Percentiles rank a stretch among this genome's conserved stretches.
phyloP scores from a whole-genome alignment of 2,797 vertebrate species.

The Hydrophis major region DNA sequence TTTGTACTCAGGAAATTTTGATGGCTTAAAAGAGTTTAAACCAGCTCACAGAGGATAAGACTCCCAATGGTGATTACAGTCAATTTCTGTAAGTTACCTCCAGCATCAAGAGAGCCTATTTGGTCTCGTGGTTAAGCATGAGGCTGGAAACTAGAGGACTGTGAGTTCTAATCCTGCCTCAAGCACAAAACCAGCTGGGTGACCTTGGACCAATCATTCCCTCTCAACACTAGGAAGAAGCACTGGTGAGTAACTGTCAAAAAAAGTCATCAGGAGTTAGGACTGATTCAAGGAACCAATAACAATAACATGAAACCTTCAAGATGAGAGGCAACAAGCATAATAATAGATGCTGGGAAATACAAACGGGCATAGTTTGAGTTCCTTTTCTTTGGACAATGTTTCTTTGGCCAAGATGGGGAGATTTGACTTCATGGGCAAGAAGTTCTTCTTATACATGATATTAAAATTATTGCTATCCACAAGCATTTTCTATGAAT shows the following conservation, averaged over 20 bases:
- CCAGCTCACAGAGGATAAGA: not conserved
- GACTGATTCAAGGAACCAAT: not conserved
- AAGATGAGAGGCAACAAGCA: not conserved
- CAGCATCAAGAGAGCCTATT: not conserved
- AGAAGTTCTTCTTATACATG: not conserved
- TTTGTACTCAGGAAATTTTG: not conserved
- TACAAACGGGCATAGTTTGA: not conserved
- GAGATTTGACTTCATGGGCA: not conserved
- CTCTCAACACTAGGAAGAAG: not conserved
- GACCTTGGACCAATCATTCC: not conserved
- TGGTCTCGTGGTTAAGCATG: too few relatives aligned
- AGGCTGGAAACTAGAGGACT: not conserved
- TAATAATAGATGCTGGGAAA: not conserved
- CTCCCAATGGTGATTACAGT: not conserved
- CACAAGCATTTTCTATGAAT: not conserved
- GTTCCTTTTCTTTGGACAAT: not conserved
- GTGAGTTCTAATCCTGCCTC: not conserved
- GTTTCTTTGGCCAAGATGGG: not conserved
- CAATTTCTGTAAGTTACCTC: not conserved
- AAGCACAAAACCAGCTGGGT: not conserved
- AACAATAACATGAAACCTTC: not conserved
- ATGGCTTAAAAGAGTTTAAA: not conserved
- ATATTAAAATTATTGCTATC: not conserved
- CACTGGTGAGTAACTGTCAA: not conserved
- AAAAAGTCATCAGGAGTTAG: not conserved